Base-by-base conservation (phyloP, 2,797 vertebrate genomes). In the Tenualosa thibaudeaui region DNA sequence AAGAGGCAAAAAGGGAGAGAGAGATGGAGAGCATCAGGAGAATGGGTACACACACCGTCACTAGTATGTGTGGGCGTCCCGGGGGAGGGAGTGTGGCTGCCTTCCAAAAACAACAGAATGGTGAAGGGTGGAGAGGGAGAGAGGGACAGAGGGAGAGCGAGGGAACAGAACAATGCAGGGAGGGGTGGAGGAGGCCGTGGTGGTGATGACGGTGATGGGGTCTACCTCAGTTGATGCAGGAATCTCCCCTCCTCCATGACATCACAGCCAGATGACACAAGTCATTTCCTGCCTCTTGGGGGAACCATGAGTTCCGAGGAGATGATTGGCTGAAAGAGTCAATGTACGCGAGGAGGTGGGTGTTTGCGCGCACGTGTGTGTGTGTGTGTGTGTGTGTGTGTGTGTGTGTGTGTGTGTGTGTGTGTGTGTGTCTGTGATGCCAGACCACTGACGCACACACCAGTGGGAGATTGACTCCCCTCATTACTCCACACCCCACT, bases 91-190 rank as follows among this genome's bases (percentile, higher is more conserved):
- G 37, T 46, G 19, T 78, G 37, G 40, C 71, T 7, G 15, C 15
- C 17, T 37, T 75, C 68, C 68, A 75, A 75, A 40, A 43, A 46
- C 37, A 78, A 78, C 71, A 78, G 71, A 78, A 78, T 7, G 71
- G 71, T 46, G 37, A 43, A 8, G 19, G 19, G 5, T 5, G 10
- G 31, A 17, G 31, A 37, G 65, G 37, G 65, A 71, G 26, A 40
- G 60, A 65, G 22, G 9, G 58, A n/a, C 19, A 62, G 58, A 62
- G 7, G n/a, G 58, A n/a, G 62, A 19, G 65, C 10, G 54, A 56
- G 56, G 56, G 58, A 62, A 3, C n/a, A 62, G 58, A 24, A 62
- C 7, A 24, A 62, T 62, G n/a, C n/a, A 2, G 58, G 58, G 58
- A 62, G 58, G n/a, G 22, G 5, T 62, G 58, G 58, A 62, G n/a